A percentile compares a stretch with the other conserved stretches of the same genome.
These are phyloP conservation scores for Amblyopsis hoosieri DNA, from an alignment of 2,797 vertebrate genomes.

Conservation along the genomic window DNA sequence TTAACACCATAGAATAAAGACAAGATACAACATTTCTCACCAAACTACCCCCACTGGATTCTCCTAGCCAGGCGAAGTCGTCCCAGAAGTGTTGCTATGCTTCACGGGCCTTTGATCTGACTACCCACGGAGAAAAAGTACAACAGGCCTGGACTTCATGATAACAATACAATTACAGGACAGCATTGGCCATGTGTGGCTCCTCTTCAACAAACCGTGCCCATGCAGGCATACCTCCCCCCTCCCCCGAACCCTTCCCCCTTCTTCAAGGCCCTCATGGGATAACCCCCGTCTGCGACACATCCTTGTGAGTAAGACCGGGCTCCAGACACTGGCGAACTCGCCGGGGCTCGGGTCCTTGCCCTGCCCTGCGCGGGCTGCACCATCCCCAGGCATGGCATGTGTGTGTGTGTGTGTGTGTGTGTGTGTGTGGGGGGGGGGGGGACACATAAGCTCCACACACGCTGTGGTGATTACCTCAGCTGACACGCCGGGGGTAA, in stretches of 20 bases:
- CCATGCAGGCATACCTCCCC: conserved; percentile 40
- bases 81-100: conserved; percentile 28
- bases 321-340: conserved; percentile 64
- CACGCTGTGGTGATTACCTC: conserved; percentile 58
- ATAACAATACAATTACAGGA: conserved; percentile 59
- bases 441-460: conserved; percentile 4
- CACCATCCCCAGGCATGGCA: background rate
- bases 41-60: conserved; percentile 20
- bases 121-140: conserved; percentile 41
- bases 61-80: conserved; percentile 19
- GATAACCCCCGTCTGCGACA: conserved; percentile 63
- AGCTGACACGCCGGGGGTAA: conserved; percentile 56
- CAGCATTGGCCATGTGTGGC: conserved; percentile 37
- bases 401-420: conserved; percentile 19
- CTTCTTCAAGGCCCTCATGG: background rate
- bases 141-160: conserved; percentile 44
- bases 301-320: conserved; percentile 75
- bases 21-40: conserved; percentile 1
- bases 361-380: background rate
- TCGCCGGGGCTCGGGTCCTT: conserved; percentile 21
- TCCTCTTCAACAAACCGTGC: conserved; percentile 52
- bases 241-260: background rate
- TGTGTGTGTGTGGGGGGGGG: conserved; percentile 38
- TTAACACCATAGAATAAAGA: conserved; percentile 14
- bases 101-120: conserved; percentile 53